phyloP scores from a whole-genome alignment of 2,888 invertebrate genomes.

The Pomacea canaliculata region DNA sequence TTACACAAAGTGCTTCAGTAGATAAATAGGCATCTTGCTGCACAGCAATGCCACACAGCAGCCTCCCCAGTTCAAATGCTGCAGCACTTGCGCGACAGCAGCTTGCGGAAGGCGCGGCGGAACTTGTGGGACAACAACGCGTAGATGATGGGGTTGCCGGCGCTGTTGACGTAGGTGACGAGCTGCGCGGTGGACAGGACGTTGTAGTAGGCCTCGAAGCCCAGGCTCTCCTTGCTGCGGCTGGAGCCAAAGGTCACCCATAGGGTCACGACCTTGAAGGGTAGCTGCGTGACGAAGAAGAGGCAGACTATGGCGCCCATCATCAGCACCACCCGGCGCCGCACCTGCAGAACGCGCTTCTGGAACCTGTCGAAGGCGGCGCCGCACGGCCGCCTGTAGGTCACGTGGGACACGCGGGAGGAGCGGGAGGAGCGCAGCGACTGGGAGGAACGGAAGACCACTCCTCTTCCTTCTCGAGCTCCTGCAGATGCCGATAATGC shows the following conservation, averaged over 20 bases:
- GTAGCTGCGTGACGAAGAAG: conserved; percentile 89
- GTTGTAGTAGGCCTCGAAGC: conserved; percentile 85
- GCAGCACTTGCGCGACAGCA: neutral
- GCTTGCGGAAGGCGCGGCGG: conserved; percentile 71
- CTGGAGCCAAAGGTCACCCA: neutral
- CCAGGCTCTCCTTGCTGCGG: conserved; percentile 73
- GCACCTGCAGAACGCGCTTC: conserved; percentile 4
- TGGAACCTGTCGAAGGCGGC: neutral
- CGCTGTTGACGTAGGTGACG: conserved; percentile 89
- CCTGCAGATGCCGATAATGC: neutral
- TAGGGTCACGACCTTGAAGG: conserved; percentile 74
- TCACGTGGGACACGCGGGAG: conserved; percentile 16
- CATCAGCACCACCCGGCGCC: conserved; percentile 52
- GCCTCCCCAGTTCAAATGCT: too few species aligned
- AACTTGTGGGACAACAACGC: conserved; percentile 93
- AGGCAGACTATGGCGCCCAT: conserved; percentile 73
- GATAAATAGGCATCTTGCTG: too few species aligned
- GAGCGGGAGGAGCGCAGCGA: conserved; percentile 14
- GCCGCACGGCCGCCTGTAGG: too few species aligned
- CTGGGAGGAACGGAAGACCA: neutral
- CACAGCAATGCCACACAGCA: too few species aligned
- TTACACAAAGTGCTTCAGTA: too few species aligned
- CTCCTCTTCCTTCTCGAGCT: neutral
- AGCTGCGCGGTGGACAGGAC: conserved; percentile 84
- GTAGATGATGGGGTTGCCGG: conserved; percentile 90